Evolutionary conservation across 2,113 vertebrate species (phyloP).

Genomic region (Phylloscopus trochiloides): DNA sequence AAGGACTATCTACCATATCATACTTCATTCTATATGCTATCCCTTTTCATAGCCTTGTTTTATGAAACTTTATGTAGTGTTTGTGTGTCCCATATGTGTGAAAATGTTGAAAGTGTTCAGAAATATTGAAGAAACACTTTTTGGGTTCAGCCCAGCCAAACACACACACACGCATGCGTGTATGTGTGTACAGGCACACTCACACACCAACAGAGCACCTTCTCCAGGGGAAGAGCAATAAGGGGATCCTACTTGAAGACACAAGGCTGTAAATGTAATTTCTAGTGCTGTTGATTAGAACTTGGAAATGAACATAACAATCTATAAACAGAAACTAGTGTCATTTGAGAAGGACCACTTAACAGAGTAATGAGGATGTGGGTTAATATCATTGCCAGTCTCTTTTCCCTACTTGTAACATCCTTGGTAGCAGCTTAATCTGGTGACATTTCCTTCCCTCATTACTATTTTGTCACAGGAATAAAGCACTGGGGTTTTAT

Average conservation of each 20-base stretch:
- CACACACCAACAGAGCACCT: background rate
- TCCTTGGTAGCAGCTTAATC: background rate
- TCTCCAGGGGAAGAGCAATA: background rate
- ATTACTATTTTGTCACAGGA: conserved; percentile 11
- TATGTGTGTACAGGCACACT: too few species aligned
- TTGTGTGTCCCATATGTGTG: background rate
- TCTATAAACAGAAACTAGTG: background rate
- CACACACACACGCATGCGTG: fast-evolving
- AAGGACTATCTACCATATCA: conserved; percentile 73
- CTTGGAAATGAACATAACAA: background rate
- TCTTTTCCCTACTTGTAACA: conserved; percentile 18
- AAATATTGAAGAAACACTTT: conserved; percentile 18
- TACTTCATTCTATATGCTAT: conserved; percentile 48
- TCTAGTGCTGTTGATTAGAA: background rate
- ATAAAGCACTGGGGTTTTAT: background rate
- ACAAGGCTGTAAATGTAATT: background rate
- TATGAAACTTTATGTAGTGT: conserved; percentile 1
- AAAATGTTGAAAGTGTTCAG: background rate
- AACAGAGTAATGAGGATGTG: background rate
- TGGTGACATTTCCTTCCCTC: conserved; percentile 13
- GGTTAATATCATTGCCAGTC: conserved; percentile 9
- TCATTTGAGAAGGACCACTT: background rate
- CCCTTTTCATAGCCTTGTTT: conserved; percentile 36
- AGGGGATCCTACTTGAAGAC: background rate
- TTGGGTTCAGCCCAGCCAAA: background rate